phyloP scores from a whole-genome alignment of 2,113 vertebrate species.

The Bombycilla garrulus region DNA sequence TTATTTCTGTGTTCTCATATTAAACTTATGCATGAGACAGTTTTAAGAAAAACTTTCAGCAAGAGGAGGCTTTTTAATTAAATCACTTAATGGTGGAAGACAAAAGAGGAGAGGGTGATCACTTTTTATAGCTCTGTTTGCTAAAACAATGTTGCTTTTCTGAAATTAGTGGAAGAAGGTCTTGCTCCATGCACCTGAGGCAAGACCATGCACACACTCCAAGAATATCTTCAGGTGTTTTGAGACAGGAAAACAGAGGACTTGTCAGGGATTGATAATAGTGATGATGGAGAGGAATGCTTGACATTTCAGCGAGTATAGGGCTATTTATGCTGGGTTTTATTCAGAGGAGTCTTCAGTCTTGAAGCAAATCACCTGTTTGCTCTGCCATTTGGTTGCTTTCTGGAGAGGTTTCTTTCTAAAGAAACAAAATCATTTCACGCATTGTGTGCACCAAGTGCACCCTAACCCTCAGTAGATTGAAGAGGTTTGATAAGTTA shows the following conservation, averaged over 20 bases:
- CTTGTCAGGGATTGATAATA: neutral
- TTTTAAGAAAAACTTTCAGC: neutral
- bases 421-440: neutral
- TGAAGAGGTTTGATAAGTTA: neutral
- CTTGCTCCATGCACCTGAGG: neutral
- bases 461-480: neutral
- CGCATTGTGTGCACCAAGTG: too few species aligned
- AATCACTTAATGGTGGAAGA: neutral
- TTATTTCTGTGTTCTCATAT: neutral
- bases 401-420: neutral
- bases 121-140: neutral
- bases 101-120: neutral
- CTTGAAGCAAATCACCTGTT: neutral
- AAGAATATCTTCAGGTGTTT: neutral
- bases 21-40: neutral
- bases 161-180: neutral
- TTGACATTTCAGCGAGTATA: neutral
- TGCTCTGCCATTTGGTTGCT: neutral
- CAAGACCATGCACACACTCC: neutral
- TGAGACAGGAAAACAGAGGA: neutral
- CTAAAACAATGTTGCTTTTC: neutral
- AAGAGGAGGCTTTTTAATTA: neutral
- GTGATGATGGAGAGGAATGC: neutral
- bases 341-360: neutral
- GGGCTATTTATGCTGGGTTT: neutral